A percentile compares a stretch with the other conserved stretches of the same genome.
phyloP scores from a whole-genome alignment of 2,888 invertebrate genomes.

The Drosophila anceps region DNA sequence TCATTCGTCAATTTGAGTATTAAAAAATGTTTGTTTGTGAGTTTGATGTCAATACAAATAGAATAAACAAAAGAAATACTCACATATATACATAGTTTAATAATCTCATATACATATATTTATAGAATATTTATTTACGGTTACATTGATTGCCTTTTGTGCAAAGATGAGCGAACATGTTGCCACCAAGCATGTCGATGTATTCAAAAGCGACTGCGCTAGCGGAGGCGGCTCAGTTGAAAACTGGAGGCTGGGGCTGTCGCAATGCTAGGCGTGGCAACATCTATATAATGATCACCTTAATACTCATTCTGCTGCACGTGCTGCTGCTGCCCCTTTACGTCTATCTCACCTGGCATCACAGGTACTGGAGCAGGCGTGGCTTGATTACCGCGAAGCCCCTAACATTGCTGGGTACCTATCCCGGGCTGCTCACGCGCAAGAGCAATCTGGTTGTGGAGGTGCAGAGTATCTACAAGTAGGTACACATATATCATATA shows the following conservation, averaged over 20 bases:
- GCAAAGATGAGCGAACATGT: slow-evolving; percentile 13
- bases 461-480: slow-evolving; percentile 84
- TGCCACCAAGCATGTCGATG: background rate
- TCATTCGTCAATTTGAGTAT: background rate
- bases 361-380: slow-evolving; percentile 83
- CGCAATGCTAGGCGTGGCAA: slow-evolving; percentile 70
- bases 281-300: slow-evolving; percentile 44
- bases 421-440: slow-evolving; percentile 73
- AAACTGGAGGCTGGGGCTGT: slow-evolving; percentile 54
- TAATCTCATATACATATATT: background rate
- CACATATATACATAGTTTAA: background rate
- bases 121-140: background rate
- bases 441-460: slow-evolving; percentile 81
- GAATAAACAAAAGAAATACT: background rate
- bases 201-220: background rate
- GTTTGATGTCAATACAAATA: slow-evolving; percentile 14
- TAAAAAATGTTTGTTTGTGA: slow-evolving; percentile 16
- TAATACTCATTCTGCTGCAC: slow-evolving; percentile 51
- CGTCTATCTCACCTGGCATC: slow-evolving; percentile 80
- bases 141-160: slow-evolving; percentile 1
- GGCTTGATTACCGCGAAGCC: slow-evolving; percentile 84
- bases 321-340: slow-evolving; percentile 63
- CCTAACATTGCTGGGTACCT: slow-evolving; percentile 82
- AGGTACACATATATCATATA: slow-evolving; percentile 18
- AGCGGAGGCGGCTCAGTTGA: slow-evolving; percentile 27